Conservation (phyloP, 2,113 vertebrate species). For the Petroica traversi region DNA sequence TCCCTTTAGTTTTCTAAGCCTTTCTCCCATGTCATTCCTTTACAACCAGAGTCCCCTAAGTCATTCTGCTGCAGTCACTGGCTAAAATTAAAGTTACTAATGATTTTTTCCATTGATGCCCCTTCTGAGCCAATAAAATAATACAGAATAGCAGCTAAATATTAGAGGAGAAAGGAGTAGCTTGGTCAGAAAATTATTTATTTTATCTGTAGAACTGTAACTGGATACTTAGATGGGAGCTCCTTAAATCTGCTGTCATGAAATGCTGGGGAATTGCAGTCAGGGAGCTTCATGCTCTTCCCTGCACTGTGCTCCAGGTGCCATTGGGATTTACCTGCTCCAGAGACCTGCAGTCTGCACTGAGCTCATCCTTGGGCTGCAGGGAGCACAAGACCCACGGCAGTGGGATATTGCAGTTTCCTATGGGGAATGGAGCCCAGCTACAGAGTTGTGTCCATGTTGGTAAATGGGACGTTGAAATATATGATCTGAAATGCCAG, state of each 20-base stretch:
- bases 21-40: neutral
- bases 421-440: neutral
- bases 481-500: neutral
- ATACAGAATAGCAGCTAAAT: neutral
- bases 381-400: accelerated
- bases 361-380: neutral
- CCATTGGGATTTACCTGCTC: neutral
- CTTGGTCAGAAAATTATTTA: neutral
- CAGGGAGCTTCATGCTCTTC: neutral
- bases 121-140: neutral
- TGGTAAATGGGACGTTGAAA: neutral
- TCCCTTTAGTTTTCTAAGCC: neutral
- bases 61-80: neutral
- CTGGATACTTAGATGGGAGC: neutral
- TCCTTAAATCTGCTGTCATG: neutral
- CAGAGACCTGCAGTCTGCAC: neutral
- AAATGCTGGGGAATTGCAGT: neutral
- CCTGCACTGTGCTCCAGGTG: neutral
- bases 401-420: neutral
- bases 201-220: neutral
- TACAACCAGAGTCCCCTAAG: neutral
- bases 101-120: neutral
- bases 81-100: neutral
- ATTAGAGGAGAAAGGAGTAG: neutral
- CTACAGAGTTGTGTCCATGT: neutral